Conservation (phyloP, 23 tunicate genomes). For the Trididemnum clinides region DNA sequence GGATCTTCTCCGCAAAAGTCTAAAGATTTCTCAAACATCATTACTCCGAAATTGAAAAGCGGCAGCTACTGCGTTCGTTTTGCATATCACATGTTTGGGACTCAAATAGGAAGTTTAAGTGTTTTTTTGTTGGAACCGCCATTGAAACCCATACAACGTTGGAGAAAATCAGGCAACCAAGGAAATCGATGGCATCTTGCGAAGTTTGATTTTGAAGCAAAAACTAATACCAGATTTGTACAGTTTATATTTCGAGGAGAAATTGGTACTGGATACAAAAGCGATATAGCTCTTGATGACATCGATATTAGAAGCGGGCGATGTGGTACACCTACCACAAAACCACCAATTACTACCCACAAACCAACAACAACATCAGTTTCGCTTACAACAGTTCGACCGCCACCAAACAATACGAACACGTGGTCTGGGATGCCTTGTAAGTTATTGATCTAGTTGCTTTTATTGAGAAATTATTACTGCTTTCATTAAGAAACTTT, state of each 20-base stretch:
- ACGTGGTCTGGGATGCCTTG: constrained; percentile 63
- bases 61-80: constrained; percentile 75
- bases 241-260: constrained; percentile 58
- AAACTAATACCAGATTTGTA: constrained; percentile 34
- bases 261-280: constrained; percentile 72
- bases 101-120: constrained; percentile 56
- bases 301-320: constrained; percentile 47
- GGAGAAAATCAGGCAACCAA: constrained; percentile 58
- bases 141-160: background rate
- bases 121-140: constrained; percentile 8
- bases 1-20: constrained; percentile 68
- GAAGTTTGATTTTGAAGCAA: constrained; percentile 1
- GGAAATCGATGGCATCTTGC: constrained; percentile 61
- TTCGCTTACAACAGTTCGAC: constrained; percentile 29
- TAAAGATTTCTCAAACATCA: constrained; percentile 56
- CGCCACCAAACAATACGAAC: constrained; percentile 43
- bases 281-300: constrained; percentile 90
- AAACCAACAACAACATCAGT: constrained; percentile 50
- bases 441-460: too few species aligned
- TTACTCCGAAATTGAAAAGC: constrained; percentile 55
- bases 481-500: too few species aligned
- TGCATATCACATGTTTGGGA: constrained; percentile 81
- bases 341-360: constrained; percentile 22
- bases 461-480: too few species aligned
- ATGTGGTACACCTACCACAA: constrained; percentile 19